A percentile compares a stretch with the other conserved stretches of the same genome.
These are phyloP conservation scores for Actias luna DNA, from an alignment of 2,888 invertebrate species.

Conservation along the genomic window DNA sequence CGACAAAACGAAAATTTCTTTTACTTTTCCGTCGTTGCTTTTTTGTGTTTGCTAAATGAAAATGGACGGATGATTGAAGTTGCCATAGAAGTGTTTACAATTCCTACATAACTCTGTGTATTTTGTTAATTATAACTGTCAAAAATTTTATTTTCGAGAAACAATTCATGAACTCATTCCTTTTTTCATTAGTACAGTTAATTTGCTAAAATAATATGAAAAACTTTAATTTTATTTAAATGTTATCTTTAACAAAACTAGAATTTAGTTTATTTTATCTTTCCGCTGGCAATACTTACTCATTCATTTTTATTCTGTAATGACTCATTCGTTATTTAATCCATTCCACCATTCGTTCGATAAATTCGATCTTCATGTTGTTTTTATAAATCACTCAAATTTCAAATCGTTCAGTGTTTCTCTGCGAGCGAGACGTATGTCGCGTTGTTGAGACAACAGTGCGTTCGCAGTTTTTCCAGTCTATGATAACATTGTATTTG, in stretches of 20 bases:
- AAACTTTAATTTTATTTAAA: background rate
- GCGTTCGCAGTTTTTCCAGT: slow-evolving; percentile 67
- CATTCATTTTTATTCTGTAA: slow-evolving; percentile 11
- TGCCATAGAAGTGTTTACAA: slow-evolving; percentile 36
- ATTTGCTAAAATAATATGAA: background rate
- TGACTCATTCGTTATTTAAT: slow-evolving; percentile 22
- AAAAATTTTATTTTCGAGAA: slow-evolving; percentile 7
- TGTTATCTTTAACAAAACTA: background rate
- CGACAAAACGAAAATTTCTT: slow-evolving; percentile 57
- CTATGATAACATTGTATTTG: slow-evolving; percentile 34
- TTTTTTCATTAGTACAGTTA: background rate
- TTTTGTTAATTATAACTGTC: background rate
- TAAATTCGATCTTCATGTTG: slow-evolving; percentile 3
- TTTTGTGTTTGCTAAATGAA: slow-evolving; percentile 72
- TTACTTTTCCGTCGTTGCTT: slow-evolving; percentile 71
- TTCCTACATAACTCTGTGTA: background rate
- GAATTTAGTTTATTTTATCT: background rate
- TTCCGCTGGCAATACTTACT: background rate
- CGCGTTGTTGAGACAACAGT: slow-evolving; percentile 68
- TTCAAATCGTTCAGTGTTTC: slow-evolving; percentile 33
- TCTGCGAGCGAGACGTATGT: slow-evolving; percentile 69
- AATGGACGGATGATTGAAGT: slow-evolving; percentile 65
- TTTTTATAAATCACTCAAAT: slow-evolving; percentile 11
- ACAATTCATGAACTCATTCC: background rate
- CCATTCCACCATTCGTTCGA: slow-evolving; percentile 14